These are phyloP conservation scores for Ctenochaetus hawaiiensis DNA, from an alignment of 2,797 vertebrate genomes.

Conservation along the genomic window DNA sequence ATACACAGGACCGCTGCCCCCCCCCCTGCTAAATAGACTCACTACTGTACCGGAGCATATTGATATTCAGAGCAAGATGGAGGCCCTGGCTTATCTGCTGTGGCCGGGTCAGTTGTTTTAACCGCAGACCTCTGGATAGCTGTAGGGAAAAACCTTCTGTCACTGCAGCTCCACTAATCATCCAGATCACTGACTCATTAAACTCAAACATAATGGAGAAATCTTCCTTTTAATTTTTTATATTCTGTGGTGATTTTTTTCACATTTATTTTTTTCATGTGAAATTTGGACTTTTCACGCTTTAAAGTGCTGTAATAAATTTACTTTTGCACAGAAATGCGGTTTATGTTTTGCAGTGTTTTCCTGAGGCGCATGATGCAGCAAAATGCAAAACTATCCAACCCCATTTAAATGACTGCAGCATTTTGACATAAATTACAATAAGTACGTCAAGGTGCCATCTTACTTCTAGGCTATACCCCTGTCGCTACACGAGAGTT, in stretches of 20 bases:
- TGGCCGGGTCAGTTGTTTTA: conserved; percentile 48
- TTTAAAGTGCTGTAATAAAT: conserved; percentile 2
- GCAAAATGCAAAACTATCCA: conserved; percentile 74
- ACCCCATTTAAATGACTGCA: conserved; percentile 75
- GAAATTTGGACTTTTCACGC: not conserved
- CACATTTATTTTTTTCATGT: conserved; percentile 76
- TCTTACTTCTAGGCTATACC: conserved; percentile 72
- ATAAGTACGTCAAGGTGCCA: conserved; percentile 78
- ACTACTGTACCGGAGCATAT: conserved; percentile 52
- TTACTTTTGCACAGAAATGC: conserved; percentile 21
- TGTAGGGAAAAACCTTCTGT: conserved; percentile 19
- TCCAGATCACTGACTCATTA: conserved; percentile 20
- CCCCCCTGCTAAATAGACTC: conserved; percentile 60
- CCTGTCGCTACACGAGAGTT: conserved; percentile 84
- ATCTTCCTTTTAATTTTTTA: not conserved
- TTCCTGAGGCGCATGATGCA: conserved; percentile 72
- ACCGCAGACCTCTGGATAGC: conserved; percentile 11
- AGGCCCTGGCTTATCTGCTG: conserved; percentile 51
- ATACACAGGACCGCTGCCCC: conserved; percentile 52
- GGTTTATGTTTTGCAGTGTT: conserved; percentile 74
- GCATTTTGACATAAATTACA: conserved; percentile 81
- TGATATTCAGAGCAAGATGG: conserved; percentile 75
- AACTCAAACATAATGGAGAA: conserved; percentile 1
- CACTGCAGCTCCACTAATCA: conserved; percentile 10
- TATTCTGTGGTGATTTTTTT: conserved; percentile 39